A percentile compares a stretch with the other conserved stretches of the same genome.
Evolutionary conservation across 2,888 invertebrate genomes (phyloP).

Genomic region (Hybos culiciformis): DNA sequence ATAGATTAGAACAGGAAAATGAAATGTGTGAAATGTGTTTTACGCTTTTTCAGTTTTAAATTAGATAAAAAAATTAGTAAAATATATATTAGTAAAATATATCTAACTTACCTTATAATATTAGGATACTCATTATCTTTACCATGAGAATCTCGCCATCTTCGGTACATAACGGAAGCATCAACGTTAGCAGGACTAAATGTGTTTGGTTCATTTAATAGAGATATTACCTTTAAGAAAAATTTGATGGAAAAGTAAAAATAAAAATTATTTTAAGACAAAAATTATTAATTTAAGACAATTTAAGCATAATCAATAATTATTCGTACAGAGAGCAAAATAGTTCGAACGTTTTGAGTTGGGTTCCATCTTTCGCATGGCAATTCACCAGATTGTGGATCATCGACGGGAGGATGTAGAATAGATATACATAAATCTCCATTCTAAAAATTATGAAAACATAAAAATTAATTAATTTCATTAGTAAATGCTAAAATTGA

Average conservation of each 20-base stretch:
- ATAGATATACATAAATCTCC: constrained; percentile 99
- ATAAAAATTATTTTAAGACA: too few species aligned
- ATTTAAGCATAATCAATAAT: too few species aligned
- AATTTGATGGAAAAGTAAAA: too few species aligned
- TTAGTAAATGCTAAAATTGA: constrained; percentile 2
- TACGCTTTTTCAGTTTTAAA: too few species aligned
- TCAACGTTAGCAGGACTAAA: constrained; percentile 99
- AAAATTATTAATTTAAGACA: too few species aligned
- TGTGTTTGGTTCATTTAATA: constrained; percentile 98
- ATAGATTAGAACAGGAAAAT: too few species aligned
- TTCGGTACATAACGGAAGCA: constrained; percentile 97
- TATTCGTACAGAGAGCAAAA: constrained; percentile 92
- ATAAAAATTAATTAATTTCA: constrained; percentile 10
- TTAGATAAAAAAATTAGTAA: too few species aligned
- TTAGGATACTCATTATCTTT: constrained; percentile 98
- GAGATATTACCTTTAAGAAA: too few species aligned
- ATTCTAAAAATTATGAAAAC: constrained; percentile 66
- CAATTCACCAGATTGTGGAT: constrained; percentile 96
- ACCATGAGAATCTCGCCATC: constrained; percentile 96
- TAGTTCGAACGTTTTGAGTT: constrained; percentile 97
- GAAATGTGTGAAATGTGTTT: too few species aligned
- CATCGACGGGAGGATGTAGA: constrained; percentile 96
- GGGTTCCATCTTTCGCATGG: constrained; percentile 99
- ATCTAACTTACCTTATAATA: constrained; percentile 70
- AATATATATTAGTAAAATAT: neutral